These are phyloP conservation scores for Strigamia maritima DNA, from an alignment of 2,888 invertebrate genomes.

Conservation along the genomic window DNA sequence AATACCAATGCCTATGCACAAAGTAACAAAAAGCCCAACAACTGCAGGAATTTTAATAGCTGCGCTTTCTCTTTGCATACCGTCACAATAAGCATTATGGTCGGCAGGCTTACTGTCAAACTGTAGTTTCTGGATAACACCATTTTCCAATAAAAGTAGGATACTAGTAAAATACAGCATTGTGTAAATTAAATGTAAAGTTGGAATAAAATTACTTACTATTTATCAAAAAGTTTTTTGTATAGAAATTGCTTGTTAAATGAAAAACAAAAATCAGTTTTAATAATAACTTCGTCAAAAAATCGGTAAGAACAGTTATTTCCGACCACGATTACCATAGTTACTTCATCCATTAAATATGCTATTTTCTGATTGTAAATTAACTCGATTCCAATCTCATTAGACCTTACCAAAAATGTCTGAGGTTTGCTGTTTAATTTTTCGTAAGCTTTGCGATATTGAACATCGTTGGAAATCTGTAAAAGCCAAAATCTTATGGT, in stretches of 20 bases:
- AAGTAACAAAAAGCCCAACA: neutral
- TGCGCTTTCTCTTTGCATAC: neutral
- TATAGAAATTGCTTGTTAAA: neutral
- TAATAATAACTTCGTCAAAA: neutral
- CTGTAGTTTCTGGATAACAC: neutral
- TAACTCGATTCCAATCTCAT: neutral
- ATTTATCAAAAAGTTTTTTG: neutral
- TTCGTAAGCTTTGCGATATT: neutral
- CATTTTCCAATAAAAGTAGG: neutral
- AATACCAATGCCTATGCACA: neutral
- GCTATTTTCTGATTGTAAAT: neutral
- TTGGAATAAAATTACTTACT: too few species aligned
- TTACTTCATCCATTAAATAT: neutral
- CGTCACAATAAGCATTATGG: neutral
- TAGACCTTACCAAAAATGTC: neutral
- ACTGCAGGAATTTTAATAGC: neutral
- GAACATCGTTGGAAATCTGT: neutral
- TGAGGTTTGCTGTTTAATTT: neutral
- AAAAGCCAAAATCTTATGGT: neutral
- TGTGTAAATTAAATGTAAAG: too few species aligned
- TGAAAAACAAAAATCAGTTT: neutral
- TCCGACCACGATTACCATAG: neutral
- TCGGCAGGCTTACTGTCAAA: neutral
- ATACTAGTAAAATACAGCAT: neutral
- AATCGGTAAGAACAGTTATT: neutral